Conservation (phyloP, 2,797 vertebrate species). For the Merluccius polli region DNA sequence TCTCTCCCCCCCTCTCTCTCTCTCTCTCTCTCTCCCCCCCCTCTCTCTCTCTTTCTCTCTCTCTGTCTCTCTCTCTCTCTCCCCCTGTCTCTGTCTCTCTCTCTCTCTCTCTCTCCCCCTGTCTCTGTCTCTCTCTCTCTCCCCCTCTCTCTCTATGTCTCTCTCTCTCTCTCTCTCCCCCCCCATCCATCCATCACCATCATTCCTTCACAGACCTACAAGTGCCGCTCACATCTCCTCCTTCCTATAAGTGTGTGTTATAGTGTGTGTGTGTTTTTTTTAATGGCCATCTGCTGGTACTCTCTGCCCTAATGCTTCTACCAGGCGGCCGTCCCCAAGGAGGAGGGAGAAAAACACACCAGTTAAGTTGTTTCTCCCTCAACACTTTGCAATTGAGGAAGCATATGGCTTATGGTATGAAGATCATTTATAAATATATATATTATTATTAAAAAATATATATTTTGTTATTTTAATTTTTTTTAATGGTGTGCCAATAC, state of each 20-base stretch:
- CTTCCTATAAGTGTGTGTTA: conserved; percentile 19
- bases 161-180: background rate
- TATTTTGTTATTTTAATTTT: background rate
- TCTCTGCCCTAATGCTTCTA: conserved; percentile 57
- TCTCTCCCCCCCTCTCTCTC: background rate
- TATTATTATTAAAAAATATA: background rate
- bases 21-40: background rate
- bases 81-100: background rate
- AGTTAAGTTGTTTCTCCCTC: background rate
- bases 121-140: background rate
- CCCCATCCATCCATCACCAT: background rate
- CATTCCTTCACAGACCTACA: conserved; percentile 4
- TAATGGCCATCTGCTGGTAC: conserved; percentile 63
- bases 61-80: background rate
- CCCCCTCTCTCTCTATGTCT: background rate
- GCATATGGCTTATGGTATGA: conserved; percentile 14
- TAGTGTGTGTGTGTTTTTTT: too few species aligned
- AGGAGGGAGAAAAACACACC: conserved; percentile 29
- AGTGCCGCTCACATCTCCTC: conserved; percentile 38
- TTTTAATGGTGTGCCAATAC: too few species aligned
- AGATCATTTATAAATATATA: background rate
- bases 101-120: too few species aligned
- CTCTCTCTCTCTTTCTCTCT: background rate
- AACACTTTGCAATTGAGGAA: conserved; percentile 7
- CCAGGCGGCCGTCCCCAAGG: conserved; percentile 49